These are phyloP conservation scores for Tetrao urogallus DNA, from an alignment of 2,113 vertebrate species.

Conservation along the genomic window DNA sequence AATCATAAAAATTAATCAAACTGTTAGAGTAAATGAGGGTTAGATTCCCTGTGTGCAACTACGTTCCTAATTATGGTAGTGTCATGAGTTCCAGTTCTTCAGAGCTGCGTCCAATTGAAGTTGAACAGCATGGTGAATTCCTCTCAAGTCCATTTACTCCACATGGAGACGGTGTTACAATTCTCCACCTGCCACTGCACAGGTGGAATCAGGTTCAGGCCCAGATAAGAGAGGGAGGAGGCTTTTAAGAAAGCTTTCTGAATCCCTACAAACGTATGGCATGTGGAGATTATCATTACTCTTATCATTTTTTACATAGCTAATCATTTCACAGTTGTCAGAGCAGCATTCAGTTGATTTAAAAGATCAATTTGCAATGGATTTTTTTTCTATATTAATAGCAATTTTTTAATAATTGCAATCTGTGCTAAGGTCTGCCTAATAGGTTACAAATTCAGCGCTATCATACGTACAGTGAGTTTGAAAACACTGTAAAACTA, in stretches of 20 bases:
- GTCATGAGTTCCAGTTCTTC: background rate
- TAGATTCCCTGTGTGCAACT: background rate
- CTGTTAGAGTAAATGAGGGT: background rate
- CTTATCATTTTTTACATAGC: background rate
- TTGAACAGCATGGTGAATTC: background rate
- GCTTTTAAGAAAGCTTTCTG: background rate
- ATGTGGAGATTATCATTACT: background rate
- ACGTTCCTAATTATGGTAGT: background rate
- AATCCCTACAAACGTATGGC: background rate
- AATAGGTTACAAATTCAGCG: background rate
- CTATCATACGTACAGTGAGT: background rate
- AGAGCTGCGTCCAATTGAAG: background rate
- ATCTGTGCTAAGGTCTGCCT: background rate
- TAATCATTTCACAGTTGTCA: background rate
- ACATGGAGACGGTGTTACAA: background rate
- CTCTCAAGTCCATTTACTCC: background rate
- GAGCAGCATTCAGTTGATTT: background rate
- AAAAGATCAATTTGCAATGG: background rate
- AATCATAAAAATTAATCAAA: background rate
- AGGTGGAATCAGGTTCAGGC: background rate
- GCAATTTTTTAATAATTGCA: background rate
- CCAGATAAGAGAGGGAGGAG: background rate
- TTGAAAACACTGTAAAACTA: background rate
- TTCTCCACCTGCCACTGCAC: background rate
- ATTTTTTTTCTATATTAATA: background rate